Percentiles rank a stretch among this genome's conserved stretches.
phyloP scores from a whole-genome alignment of 2,113 vertebrate species.

The Microcebus ravelobensis region DNA sequence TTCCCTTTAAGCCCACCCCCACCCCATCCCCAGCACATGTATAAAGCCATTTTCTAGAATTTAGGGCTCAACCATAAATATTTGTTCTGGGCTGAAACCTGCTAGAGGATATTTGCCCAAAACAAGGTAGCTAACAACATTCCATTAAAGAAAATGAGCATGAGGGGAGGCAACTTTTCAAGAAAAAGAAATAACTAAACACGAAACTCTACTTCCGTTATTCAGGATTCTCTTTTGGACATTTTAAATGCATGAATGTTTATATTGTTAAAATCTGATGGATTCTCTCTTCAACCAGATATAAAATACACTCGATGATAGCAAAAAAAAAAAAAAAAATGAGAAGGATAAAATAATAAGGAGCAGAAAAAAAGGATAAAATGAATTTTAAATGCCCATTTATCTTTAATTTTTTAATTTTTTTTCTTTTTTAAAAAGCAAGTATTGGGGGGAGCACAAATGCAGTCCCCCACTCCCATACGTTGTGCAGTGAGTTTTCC shows the following conservation, averaged over 20 bases:
- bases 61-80: constrained; percentile 60
- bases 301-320: neutral
- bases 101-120: constrained; percentile 18
- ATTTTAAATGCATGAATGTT: constrained; percentile 10
- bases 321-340: neutral
- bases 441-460: too few species aligned
- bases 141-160: constrained; percentile 31
- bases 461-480: too few species aligned
- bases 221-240: constrained; percentile 13
- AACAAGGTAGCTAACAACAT: constrained; percentile 52
- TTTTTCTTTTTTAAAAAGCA: too few species aligned
- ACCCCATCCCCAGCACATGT: neutral
- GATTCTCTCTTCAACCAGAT: neutral
- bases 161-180: neutral
- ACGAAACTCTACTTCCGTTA: neutral
- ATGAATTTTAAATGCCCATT: neutral
- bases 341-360: neutral
- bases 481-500: too few species aligned
- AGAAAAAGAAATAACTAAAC: neutral
- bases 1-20: neutral
- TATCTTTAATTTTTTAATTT: neutral
- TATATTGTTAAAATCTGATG: neutral
- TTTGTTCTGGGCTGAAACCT: constrained; percentile 63
- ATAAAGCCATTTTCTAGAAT: constrained; percentile 54
- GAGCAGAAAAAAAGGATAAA: neutral